Evolutionary conservation across 2,113 vertebrate species (phyloP).

Genomic region (Opisthocomus hoazin): DNA sequence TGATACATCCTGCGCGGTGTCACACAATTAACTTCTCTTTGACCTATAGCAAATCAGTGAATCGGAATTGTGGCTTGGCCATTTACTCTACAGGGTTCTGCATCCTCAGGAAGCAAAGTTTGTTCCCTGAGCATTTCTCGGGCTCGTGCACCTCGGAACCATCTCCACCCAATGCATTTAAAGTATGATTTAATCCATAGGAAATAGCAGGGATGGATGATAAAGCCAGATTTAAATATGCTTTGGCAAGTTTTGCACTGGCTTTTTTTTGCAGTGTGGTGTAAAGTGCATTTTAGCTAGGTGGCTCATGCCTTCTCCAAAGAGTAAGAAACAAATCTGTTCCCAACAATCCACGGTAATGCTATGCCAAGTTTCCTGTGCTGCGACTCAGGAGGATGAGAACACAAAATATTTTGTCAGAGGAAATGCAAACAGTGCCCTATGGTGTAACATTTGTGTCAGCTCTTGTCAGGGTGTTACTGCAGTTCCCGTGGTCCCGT

Average conservation of each 20-base stretch:
- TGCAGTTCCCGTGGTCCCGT: background rate
- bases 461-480: background rate
- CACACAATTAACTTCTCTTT: conserved; percentile 12
- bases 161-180: background rate
- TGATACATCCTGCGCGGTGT: background rate
- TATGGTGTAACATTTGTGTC: background rate
- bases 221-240: background rate
- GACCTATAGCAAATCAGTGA: conserved; percentile 1
- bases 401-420: background rate
- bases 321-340: background rate
- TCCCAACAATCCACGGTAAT: background rate
- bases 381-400: background rate
- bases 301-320: background rate
- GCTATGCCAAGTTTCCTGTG: background rate
- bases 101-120: background rate
- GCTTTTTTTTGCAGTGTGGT: background rate
- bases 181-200: background rate
- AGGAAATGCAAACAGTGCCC: background rate
- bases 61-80: background rate
- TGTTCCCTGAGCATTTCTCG: background rate
- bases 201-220: background rate
- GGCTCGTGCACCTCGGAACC: background rate
- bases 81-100: background rate
- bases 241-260: background rate
- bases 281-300: background rate